These are phyloP conservation scores for Paramuricea clavata DNA, from an alignment of 92 coral and sea anemone species.

Conservation along the genomic window DNA sequence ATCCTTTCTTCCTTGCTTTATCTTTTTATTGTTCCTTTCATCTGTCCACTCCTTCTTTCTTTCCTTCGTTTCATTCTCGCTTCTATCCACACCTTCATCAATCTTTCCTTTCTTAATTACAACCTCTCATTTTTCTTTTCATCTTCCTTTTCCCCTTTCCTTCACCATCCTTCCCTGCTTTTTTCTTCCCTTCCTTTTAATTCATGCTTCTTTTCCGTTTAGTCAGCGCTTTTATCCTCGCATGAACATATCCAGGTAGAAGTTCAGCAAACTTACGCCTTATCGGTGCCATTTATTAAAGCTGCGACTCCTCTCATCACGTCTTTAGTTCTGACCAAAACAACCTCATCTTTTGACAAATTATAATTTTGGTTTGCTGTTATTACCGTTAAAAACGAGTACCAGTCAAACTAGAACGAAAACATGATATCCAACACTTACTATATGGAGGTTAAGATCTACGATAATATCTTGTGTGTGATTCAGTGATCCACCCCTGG, in stretches of 20 bases:
- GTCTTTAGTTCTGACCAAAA: background rate
- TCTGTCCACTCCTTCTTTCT: background rate
- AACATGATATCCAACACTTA: background rate
- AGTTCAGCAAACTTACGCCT: conserved; percentile 19
- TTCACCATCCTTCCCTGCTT: background rate
- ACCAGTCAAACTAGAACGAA: conserved; percentile 34
- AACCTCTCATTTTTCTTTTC: background rate
- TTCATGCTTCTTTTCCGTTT: background rate
- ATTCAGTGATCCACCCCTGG: too few relatives aligned
- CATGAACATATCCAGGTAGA: background rate
- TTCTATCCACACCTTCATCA: background rate
- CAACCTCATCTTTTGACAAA: conserved; percentile 11
- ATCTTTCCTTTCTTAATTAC: background rate
- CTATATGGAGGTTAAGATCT: too few relatives aligned
- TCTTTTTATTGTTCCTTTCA: too few relatives aligned
- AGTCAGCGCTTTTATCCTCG: too few relatives aligned
- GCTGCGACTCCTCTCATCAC: background rate
- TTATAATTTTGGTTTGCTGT: conserved; percentile 33
- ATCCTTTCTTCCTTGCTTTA: too few relatives aligned
- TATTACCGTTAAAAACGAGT: conserved; percentile 18
- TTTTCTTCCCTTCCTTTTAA: background rate
- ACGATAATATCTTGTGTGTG: too few relatives aligned
- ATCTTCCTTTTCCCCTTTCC: background rate
- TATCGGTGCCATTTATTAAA: conserved; percentile 11
- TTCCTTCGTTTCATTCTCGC: background rate